Base-by-base conservation (phyloP, 2,113 vertebrate species). In the Hippopotamus amphibius region DNA sequence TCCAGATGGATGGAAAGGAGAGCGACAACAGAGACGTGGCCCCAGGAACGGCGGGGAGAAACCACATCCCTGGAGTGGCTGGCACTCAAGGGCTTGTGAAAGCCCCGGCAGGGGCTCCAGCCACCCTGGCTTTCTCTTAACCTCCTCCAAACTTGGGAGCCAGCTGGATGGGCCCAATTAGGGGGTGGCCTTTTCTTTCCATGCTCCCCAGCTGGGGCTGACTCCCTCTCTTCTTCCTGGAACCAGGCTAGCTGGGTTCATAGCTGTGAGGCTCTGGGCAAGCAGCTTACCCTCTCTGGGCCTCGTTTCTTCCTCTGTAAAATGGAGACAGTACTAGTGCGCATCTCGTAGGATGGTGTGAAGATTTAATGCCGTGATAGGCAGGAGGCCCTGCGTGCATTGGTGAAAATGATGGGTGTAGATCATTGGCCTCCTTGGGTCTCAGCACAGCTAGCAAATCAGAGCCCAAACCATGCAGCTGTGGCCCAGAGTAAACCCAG, bases 1-100 rank as follows among this genome's bases (percentile, higher is more conserved):
- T 87, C 28, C 33, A 37, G 72, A 88, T 28, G 63, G 96, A 92
- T 79, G 90, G 69, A 87, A 77, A 92, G 63, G 48, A 61, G 74
- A 84, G 72, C 89, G 57, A 57, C 26, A 1, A 53, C 61, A 53
- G 93, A 55, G 53, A 76, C 41, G 3, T 50, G 6, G 6, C 24
- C 14, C 15, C 53, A 79, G 65, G 93, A 81, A 59, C 8, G 65
- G 61, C 26, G 24, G 81, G 92, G 94, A 68, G 79, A 7, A 50
- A 50, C 84, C 50, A 63, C 12, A 3, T 3, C 1, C 6, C 12
- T 0, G 13, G 69, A 28, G 41, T 6, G 66, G 55, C 6, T 3
- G 81, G 90, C 57, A 17, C 53, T 10, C 2, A 0, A 11, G 85
- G 50, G 22, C n/a, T n/a, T 6, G 1, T 7, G 6, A 76, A 15